Conservation (phyloP, 2,797 vertebrate genomes). For the Xenentodon cancila region DNA sequence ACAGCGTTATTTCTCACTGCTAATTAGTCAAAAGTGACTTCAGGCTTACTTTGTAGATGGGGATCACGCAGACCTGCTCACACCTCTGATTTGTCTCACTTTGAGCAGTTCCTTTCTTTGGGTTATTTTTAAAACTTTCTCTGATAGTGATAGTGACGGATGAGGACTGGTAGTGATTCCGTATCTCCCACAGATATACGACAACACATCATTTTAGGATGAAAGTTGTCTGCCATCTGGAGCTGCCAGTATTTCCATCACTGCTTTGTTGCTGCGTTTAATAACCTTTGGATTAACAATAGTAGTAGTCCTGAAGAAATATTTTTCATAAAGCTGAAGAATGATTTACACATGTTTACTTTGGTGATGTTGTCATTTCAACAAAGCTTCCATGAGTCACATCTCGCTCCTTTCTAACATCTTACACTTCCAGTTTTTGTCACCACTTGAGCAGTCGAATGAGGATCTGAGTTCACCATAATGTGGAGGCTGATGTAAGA, state of each 20-base stretch:
- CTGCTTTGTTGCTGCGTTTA: constrained; percentile 17
- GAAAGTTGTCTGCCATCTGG: constrained; percentile 23
- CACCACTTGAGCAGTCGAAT: neutral
- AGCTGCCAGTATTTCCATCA: constrained; percentile 49
- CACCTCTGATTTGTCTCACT: constrained; percentile 38
- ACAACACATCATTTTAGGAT: constrained; percentile 50
- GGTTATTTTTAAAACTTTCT: constrained; percentile 67
- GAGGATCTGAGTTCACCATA: constrained; percentile 58
- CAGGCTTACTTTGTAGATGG: constrained; percentile 40
- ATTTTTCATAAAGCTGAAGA: no score
- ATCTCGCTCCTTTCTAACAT: constrained; percentile 21
- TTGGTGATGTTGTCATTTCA: neutral
- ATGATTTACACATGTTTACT: no score
- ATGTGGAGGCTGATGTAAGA: constrained; percentile 46
- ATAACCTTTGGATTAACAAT: no score
- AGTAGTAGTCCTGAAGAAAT: no score
- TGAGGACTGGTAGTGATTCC: constrained; percentile 5
- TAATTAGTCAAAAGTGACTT: constrained; percentile 65
- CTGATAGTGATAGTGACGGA: constrained; percentile 29
- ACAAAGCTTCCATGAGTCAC: constrained; percentile 10
- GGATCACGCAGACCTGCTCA: constrained; percentile 45
- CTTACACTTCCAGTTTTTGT: constrained; percentile 48
- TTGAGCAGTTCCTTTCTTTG: constrained; percentile 45
- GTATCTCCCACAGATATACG: constrained; percentile 50
- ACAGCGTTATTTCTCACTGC: constrained; percentile 29